Evolutionary conservation across 2,113 vertebrate genomes (phyloP).

Genomic region (Eidolon helvum): DNA sequence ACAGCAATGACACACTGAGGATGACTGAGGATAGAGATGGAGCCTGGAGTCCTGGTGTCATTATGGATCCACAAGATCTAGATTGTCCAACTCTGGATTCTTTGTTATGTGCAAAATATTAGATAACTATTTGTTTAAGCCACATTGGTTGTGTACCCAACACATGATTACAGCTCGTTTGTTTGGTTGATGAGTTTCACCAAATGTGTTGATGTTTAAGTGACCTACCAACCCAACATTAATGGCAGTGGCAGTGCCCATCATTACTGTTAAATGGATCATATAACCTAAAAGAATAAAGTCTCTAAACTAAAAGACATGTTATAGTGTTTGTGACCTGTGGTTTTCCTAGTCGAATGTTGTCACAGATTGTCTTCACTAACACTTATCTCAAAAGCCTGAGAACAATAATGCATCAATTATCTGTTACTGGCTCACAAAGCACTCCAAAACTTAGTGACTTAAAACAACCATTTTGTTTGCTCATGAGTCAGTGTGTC

Average conservation of each 20-base stretch:
- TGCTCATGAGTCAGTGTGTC: neutral
- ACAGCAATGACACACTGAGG: neutral
- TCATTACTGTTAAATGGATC: neutral
- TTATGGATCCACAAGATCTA: neutral
- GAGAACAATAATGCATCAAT: neutral
- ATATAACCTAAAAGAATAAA: neutral
- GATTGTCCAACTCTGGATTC: neutral
- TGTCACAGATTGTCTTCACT: neutral
- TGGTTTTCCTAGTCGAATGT: neutral
- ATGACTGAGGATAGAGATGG: neutral
- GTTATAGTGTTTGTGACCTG: neutral
- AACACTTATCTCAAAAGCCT: neutral
- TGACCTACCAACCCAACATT: neutral
- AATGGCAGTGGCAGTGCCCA: neutral
- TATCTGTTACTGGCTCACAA: neutral
- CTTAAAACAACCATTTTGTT: neutral
- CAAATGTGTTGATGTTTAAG: neutral
- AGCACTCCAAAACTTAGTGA: neutral
- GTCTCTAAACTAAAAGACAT: neutral
- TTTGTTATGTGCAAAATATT: neutral
- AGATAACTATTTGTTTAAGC: neutral
- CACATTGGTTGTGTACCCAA: neutral
- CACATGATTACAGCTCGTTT: neutral
- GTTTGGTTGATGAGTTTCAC: neutral
- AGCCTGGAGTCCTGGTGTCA: neutral